phyloP scores from a whole-genome alignment of 1,140 invertebrate genomes.

The Monomorium pharaonis region DNA sequence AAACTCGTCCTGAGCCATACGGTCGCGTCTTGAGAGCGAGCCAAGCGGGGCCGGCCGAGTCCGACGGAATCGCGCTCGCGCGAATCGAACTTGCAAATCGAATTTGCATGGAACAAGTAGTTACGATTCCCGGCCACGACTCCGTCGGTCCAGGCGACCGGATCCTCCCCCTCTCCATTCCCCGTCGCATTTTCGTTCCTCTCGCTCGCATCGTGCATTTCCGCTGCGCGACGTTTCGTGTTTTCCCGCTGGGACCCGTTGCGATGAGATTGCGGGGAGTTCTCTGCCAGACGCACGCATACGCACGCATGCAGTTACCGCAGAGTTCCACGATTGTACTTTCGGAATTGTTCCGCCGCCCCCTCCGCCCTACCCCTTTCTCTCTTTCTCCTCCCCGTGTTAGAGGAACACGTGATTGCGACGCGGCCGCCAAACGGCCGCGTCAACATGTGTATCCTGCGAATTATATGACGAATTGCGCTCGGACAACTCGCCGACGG shows the following conservation, averaged over 20 bases:
- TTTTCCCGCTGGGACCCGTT: conserved; percentile 13
- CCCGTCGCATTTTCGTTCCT: conserved; percentile 27
- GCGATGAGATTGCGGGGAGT: conserved; percentile 46
- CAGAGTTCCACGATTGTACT: conserved; percentile 47
- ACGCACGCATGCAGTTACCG: neutral
- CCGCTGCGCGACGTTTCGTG: conserved; percentile 25
- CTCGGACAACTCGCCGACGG: conserved; percentile 33
- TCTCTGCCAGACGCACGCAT: neutral
- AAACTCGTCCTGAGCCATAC: conserved; percentile 35
- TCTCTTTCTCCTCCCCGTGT: too few relatives aligned
- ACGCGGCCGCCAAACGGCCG: neutral
- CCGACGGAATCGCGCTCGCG: neutral
- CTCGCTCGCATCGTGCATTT: conserved; percentile 22
- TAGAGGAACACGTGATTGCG: conserved; percentile 35
- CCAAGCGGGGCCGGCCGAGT: conserved; percentile 24
- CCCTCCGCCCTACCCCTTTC: too few relatives aligned
- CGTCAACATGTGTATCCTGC: neutral
- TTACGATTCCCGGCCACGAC: conserved; percentile 18
- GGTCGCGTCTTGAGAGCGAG: conserved; percentile 19
- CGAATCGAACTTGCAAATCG: conserved; percentile 74
- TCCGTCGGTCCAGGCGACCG: neutral
- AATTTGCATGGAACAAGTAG: conserved; percentile 76
- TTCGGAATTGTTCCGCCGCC: conserved; percentile 33
- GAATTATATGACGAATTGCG: conserved; percentile 45
- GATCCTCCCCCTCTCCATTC: too few relatives aligned